Evolutionary conservation across 2,888 invertebrate genomes (phyloP), one percentile per base, ranked within the genome.

Genomic region (Eurytoma adleriae): DNA sequence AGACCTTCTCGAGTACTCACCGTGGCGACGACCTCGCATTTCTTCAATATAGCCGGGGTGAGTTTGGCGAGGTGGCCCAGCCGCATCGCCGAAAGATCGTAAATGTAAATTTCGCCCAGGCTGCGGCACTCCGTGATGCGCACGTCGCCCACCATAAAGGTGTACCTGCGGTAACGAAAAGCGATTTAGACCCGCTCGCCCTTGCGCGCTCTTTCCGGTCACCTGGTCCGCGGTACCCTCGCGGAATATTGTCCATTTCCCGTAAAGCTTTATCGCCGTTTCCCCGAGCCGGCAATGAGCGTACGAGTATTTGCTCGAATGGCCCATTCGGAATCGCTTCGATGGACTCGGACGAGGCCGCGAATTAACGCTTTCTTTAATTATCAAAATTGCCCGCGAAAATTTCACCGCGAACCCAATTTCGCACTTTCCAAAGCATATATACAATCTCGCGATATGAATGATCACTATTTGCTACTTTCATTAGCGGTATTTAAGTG

Each of bases 11-110:
- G 54, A 13, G 40, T 69, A 84, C 84, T 84, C 83, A 91, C 91
- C 87, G 89, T 90, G 5, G 93, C 93, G 54, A 94, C 91, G 66
- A 92, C 92, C 84, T 91, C 89, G 84, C 90, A 89, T 84, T 91
- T 91, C 84, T 91, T 91, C 72, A 91, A 85, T 68, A 90, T 83
- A 10, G 89, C 83, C 5, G 91, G 91, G 0, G 91, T 91, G 83
- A 91, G 87, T 84, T 91, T 90, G 78, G 90, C 84, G 80, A 91
- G 87, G 79, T 90, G 90, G 72, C 84, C 83, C 67, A 87, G 73
- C 68, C 76, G 87, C 84, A 80, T 88, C 85, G 82, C 89, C 86
- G 84, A 88, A 81, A 83, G 88, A 85, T 85, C 91, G 85, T 91
- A 87, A 78, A 91, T 86, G 83, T 90, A 91, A 80, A 91, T 87